Evolutionary conservation across 2,888 invertebrate genomes (phyloP).

Genomic region (Heliconius sara): DNA sequence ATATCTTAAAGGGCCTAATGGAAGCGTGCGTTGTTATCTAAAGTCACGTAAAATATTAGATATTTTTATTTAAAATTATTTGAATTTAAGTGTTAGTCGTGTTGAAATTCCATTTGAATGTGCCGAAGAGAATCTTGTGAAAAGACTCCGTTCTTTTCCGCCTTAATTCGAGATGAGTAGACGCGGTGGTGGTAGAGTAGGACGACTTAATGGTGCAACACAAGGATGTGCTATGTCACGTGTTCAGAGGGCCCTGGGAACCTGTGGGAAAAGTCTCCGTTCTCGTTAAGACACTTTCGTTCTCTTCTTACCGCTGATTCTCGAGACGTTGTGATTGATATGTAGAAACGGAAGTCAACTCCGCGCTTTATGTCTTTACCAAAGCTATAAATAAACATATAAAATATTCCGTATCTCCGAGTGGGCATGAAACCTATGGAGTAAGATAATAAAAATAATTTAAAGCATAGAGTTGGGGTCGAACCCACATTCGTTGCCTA

Average conservation of each 20-base stretch:
- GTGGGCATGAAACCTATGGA: too few relatives aligned
- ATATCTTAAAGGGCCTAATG: constrained; percentile 63
- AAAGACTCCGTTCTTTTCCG: too few relatives aligned
- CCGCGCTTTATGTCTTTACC: neutral
- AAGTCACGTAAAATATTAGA: constrained; percentile 81
- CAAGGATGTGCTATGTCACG: too few relatives aligned
- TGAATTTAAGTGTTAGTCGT: constrained; percentile 16
- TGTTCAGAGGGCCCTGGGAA: too few relatives aligned
- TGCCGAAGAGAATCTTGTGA: neutral
- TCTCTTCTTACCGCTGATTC: neutral
- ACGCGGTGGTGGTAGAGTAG: too few relatives aligned
- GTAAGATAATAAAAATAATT: too few relatives aligned
- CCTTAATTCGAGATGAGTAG: too few relatives aligned
- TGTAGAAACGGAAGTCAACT: neutral
- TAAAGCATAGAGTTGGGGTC: too few relatives aligned
- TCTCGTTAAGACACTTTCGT: neutral
- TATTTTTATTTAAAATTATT: constrained; percentile 48
- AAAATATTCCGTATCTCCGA: too few relatives aligned
- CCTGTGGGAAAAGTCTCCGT: too few relatives aligned
- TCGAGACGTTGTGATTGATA: neutral
- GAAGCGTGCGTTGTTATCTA: constrained; percentile 56
- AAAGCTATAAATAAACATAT: neutral
- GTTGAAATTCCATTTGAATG: neutral
- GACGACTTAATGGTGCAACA: too few relatives aligned
- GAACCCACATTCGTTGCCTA: too few relatives aligned